Evolutionary conservation across 2,797 vertebrate genomes (phyloP).

Genomic region (Protonibea diacanthus): DNA sequence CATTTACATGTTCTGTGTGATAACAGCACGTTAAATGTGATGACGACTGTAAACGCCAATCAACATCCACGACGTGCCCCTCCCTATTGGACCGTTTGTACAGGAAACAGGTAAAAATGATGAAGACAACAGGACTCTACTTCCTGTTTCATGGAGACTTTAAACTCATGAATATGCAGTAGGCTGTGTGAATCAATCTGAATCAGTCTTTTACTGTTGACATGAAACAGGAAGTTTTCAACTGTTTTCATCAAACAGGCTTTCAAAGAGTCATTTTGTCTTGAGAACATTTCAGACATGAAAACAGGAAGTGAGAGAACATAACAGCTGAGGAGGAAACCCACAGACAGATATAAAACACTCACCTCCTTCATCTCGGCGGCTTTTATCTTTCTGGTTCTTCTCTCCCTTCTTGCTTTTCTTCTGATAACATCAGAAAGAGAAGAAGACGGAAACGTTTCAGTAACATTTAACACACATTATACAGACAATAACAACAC

Average conservation of each 20-base stretch:
- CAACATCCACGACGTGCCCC: too few relatives aligned
- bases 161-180: too few relatives aligned
- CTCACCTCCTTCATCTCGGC: slow-evolving; percentile 73
- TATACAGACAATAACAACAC: background rate
- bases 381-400: slow-evolving; percentile 50
- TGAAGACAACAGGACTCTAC: too few relatives aligned
- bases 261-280: background rate
- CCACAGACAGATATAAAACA: background rate
- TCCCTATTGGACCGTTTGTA: too few relatives aligned
- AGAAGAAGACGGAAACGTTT: slow-evolving; percentile 3
- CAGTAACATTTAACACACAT: background rate
- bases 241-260: too few relatives aligned
- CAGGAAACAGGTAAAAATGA: too few relatives aligned
- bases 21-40: too few relatives aligned
- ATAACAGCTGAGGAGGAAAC: slow-evolving; percentile 28
- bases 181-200: background rate
- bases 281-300: background rate
- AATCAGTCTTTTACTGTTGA: background rate
- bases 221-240: background rate
- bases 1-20: too few relatives aligned
- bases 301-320: slow-evolving; percentile 54
- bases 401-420: slow-evolving; percentile 81
- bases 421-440: slow-evolving; percentile 70
- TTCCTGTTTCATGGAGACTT: too few relatives aligned
- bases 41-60: too few relatives aligned